Base-by-base conservation (phyloP, 1,140 invertebrate species). In the Cylas formicarius region DNA sequence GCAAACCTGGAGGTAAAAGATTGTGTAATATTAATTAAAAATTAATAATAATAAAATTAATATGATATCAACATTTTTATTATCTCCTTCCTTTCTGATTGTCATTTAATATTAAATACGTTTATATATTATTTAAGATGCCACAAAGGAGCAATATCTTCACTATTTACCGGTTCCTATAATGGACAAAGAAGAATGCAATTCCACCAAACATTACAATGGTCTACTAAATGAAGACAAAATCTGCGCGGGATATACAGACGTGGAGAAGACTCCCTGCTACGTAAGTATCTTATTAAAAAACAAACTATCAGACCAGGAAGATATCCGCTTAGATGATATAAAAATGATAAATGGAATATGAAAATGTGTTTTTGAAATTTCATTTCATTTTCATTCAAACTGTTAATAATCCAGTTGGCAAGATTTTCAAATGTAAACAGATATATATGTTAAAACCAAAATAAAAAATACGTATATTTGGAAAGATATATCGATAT, bases 141-240 rank as follows among this genome's bases (percentile, higher is more conserved):
- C 72, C 2, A 70, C 67, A 44, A 61, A 69, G 19, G 65, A 76
- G 48, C 71, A 72, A 48, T 72, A 72, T 52, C 60, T 73, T 0
- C 68, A 71, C 48, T 76, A 77, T 58, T 57, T 78, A 36, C 71
- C 73, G 11, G 63, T 76, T 17, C 74, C 74, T 18, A 71, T 71
- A 17, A 71, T 76, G 20, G 67, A 75, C 36, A 61, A 63, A 3
- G 58, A 66, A 4, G 67, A 73, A 49, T 79, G 76, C 50, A 79
- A 79, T 53, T 74, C 74, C 3, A 76, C 74, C 2, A 71, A 68
- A 56, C 72, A 77, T 61, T 80, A 75, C 48, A 71, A 72, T 49
- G 75, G 75, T 24, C 70, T 72, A 28, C 67, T 78, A 11, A 68
- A 66, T 2, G 60, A 69, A 32, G 62, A 72, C 34, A 69, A 76